Percentiles rank a stretch among this genome's conserved stretches.
Evolutionary conservation across 2,113 vertebrate genomes (phyloP).

Genomic region (Enhydra lutris): DNA sequence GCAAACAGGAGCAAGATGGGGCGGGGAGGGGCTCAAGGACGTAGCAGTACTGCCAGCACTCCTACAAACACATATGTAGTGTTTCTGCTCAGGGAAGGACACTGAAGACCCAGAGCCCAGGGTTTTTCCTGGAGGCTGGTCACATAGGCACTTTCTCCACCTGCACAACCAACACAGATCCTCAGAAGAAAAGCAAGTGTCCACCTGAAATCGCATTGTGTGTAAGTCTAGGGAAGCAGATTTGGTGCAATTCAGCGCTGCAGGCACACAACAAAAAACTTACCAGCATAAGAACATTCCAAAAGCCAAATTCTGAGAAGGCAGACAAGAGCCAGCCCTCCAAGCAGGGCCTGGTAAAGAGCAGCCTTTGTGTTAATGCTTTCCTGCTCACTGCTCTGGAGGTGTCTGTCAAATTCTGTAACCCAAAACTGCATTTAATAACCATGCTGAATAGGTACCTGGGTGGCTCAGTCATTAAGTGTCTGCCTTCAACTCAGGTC

Average conservation of each 20-base stretch:
- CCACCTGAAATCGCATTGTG: background rate
- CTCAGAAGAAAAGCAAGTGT: background rate
- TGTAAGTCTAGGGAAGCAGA: background rate
- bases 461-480: too few relatives aligned
- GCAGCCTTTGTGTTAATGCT: background rate
- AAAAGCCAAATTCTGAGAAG: background rate
- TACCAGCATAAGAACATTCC: background rate
- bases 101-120: background rate
- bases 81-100: background rate
- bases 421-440: background rate
- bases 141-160: background rate
- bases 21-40: background rate
- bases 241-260: background rate
- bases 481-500: too few relatives aligned
- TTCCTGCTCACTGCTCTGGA: background rate
- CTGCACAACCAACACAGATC: background rate
- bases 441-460: background rate
- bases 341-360: background rate
- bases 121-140: background rate
- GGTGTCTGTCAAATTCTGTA: background rate
- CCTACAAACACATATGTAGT: background rate
- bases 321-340: background rate
- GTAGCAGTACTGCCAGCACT: background rate
- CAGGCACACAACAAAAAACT: background rate
- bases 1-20: background rate